These are phyloP conservation scores for Drosophila carrolli DNA, from an alignment of 1,140 invertebrate genomes.

Conservation along the genomic window DNA sequence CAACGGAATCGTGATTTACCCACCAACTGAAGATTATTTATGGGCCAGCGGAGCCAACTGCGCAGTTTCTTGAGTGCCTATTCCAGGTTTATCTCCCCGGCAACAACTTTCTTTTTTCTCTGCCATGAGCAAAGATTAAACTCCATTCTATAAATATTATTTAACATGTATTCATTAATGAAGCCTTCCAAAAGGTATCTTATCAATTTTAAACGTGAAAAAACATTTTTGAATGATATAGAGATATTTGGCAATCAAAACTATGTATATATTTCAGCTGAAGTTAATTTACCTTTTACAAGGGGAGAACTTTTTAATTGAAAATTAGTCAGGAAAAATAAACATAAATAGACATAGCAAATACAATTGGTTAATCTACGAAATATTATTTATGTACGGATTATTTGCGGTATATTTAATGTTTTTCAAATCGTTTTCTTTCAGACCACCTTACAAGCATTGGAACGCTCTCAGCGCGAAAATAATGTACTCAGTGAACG, in stretches of 20 bases:
- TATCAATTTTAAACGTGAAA: conserved; percentile 3
- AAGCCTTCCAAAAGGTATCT: conserved; percentile 22
- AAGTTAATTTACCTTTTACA: neutral
- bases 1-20: conserved; percentile 65
- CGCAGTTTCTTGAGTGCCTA: conserved; percentile 68
- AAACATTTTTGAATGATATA: neutral
- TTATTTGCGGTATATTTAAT: neutral
- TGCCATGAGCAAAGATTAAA: conserved; percentile 26
- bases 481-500: conserved; percentile 88
- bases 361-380: too few relatives aligned
- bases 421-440: neutral
- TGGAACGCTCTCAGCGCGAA: conserved; percentile 87
- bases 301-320: neutral
- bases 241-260: neutral
- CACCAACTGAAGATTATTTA: conserved; percentile 62
- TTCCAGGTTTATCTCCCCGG: conserved; percentile 48
- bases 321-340: neutral
- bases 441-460: conserved; percentile 86
- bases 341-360: too few relatives aligned
- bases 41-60: conserved; percentile 54
- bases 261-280: neutral
- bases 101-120: conserved; percentile 64
- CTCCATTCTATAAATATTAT: conserved; percentile 44
- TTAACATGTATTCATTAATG: conserved; percentile 9
- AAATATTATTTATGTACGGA: too few relatives aligned